Evolutionary conservation across 1,140 invertebrate genomes (phyloP).

Genomic region (Aethina tumida): DNA sequence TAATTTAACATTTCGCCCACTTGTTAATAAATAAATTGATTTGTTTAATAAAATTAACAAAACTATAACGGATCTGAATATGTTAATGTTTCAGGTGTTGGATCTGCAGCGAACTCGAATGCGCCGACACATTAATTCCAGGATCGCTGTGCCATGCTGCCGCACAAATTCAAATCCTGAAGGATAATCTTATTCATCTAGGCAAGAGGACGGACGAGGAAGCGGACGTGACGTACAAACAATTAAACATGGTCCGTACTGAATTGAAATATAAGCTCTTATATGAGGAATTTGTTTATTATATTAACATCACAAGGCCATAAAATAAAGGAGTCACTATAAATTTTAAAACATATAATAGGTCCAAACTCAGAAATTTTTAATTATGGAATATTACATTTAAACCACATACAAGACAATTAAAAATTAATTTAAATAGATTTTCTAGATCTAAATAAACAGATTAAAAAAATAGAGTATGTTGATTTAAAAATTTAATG

Average conservation of each 20-base stretch:
- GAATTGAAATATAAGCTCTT: conserved; percentile 9
- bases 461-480: too few species aligned
- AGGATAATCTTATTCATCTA: conserved; percentile 19
- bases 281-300: conserved; percentile 16
- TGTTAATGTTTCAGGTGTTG: conserved; percentile 19
- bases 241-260: neutral
- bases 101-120: conserved; percentile 26
- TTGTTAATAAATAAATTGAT: too few species aligned
- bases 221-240: neutral
- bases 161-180: conserved; percentile 26
- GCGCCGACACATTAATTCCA: conserved; percentile 25
- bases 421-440: too few species aligned
- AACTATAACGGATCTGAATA: too few species aligned
- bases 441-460: too few species aligned
- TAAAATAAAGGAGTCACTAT: conserved; percentile 12
- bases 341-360: too few species aligned
- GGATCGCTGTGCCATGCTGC: conserved; percentile 23
- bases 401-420: too few species aligned
- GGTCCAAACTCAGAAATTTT: too few species aligned
- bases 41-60: too few species aligned
- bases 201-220: conserved; percentile 6
- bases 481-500: too few species aligned
- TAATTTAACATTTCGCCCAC: too few species aligned
- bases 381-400: too few species aligned
- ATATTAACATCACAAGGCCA: conserved; percentile 24